Conservation (phyloP, 2,888 invertebrate genomes). For the Shargacucullia verbasci region DNA sequence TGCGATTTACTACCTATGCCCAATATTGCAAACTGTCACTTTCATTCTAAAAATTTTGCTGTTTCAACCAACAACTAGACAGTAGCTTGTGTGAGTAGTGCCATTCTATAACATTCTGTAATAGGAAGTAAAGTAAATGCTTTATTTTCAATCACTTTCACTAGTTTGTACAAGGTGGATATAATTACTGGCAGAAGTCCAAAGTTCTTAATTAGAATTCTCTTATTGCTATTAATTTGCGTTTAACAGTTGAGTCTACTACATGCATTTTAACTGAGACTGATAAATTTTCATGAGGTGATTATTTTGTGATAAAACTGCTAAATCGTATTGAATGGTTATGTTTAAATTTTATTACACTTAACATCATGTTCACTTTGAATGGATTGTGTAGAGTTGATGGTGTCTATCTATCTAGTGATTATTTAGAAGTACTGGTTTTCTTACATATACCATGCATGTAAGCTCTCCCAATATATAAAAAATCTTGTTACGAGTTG, state of each 20-base stretch:
- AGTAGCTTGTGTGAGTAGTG: slow-evolving; percentile 32
- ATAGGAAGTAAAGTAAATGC: slow-evolving; percentile 66
- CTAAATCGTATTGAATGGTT: not conserved
- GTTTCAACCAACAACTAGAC: slow-evolving; percentile 25
- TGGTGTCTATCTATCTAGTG: not conserved
- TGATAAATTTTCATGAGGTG: slow-evolving; percentile 23
- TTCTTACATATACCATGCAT: slow-evolving; percentile 12
- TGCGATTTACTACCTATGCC: slow-evolving; percentile 47
- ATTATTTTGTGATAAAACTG: slow-evolving; percentile 12
- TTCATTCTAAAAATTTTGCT: slow-evolving; percentile 44
- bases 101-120: slow-evolving; percentile 40
- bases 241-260: slow-evolving; percentile 51
- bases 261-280: slow-evolving; percentile 23
- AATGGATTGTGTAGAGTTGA: not conserved
- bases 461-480: not conserved
- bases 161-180: slow-evolving; percentile 59
- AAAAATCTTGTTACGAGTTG: not conserved
- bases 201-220: slow-evolving; percentile 77
- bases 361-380: slow-evolving; percentile 3
- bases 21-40: slow-evolving; percentile 51
- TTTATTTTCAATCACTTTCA: slow-evolving; percentile 65
- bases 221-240: slow-evolving; percentile 71
- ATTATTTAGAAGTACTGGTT: slow-evolving; percentile 11
- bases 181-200: slow-evolving; percentile 77
- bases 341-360: slow-evolving; percentile 5